phyloP scores from a whole-genome alignment of 2,888 invertebrate genomes.

The Drosophila glabriapex region DNA sequence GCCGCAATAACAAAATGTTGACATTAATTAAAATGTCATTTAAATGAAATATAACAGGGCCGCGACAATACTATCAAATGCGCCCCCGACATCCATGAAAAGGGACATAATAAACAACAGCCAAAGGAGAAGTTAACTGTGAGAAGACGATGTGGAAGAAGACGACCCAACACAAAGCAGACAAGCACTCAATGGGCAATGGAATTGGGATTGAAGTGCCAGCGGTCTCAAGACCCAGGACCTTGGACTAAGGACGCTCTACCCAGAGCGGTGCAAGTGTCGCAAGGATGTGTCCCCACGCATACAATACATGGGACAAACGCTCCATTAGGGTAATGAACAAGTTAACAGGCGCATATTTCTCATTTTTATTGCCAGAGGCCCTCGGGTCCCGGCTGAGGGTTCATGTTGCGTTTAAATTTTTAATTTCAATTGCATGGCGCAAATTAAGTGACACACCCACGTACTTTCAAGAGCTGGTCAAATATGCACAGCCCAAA shows the following conservation, averaged over 20 bases:
- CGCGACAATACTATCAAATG: constrained; percentile 65
- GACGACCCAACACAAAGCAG: constrained; percentile 48
- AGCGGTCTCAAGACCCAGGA: constrained; percentile 1
- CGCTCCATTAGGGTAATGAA: constrained; percentile 81
- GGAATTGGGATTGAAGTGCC: constrained; percentile 55
- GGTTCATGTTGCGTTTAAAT: constrained; percentile 65
- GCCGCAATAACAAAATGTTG: constrained; percentile 71
- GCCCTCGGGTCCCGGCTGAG: constrained; percentile 16
- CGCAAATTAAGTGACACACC: constrained; percentile 56
- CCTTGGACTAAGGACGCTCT: neutral
- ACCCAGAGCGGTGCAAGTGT: constrained; percentile 1
- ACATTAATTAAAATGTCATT: constrained; percentile 82
- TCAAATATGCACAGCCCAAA: constrained; percentile 34
- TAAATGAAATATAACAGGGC: constrained; percentile 74
- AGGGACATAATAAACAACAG: constrained; percentile 65
- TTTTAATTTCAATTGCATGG: constrained; percentile 76
- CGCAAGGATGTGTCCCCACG: constrained; percentile 15
- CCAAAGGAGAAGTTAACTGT: constrained; percentile 20
- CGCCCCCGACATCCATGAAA: constrained; percentile 49
- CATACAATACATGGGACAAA: constrained; percentile 53
- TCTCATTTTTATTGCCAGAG: constrained; percentile 67
- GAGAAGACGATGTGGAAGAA: constrained; percentile 13
- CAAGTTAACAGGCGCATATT: constrained; percentile 80
- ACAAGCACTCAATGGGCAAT: constrained; percentile 43
- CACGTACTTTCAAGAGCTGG: constrained; percentile 29